Evolutionary conservation across 2,888 invertebrate species (phyloP).

Genomic region (Psococerastis gibbosa): DNA sequence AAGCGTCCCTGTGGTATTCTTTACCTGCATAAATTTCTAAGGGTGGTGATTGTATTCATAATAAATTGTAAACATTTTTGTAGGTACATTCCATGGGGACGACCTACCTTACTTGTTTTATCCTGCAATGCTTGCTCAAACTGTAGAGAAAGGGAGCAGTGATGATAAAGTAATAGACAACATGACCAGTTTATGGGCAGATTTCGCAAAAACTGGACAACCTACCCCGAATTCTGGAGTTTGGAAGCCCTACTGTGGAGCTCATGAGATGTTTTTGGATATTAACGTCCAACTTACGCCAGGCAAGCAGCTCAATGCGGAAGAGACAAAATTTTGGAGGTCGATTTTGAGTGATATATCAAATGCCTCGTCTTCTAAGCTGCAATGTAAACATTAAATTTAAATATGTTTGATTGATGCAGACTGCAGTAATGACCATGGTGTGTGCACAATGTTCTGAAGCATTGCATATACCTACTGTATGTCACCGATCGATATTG

Average conservation of each 20-base stretch:
- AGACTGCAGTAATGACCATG: too few relatives aligned
- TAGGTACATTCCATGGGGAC: conserved; percentile 38
- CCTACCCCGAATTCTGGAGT: neutral
- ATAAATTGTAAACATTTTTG: conserved; percentile 3
- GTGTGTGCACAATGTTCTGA: too few relatives aligned
- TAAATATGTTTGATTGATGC: too few relatives aligned
- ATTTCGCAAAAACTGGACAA: conserved; percentile 4
- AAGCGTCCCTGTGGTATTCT: conserved; percentile 3
- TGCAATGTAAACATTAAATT: too few relatives aligned
- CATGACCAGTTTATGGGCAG: neutral
- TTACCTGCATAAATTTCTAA: conserved; percentile 3
- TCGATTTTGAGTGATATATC: neutral
- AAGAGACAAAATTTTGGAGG: neutral
- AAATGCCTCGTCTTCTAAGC: neutral
- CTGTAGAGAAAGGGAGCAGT: neutral
- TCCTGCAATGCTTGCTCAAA: conserved; percentile 12
- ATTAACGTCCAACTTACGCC: neutral
- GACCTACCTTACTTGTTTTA: conserved; percentile 54
- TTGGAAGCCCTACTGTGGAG: neutral
- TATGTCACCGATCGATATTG: too few relatives aligned
- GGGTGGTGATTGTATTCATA: neutral
- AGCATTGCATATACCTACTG: too few relatives aligned
- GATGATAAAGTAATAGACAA: neutral
- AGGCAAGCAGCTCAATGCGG: neutral
- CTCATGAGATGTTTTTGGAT: neutral